A percentile compares a stretch with the other conserved stretches of the same genome.
Evolutionary conservation across 2,888 invertebrate species (phyloP).

Genomic region (Andrena fulva): DNA sequence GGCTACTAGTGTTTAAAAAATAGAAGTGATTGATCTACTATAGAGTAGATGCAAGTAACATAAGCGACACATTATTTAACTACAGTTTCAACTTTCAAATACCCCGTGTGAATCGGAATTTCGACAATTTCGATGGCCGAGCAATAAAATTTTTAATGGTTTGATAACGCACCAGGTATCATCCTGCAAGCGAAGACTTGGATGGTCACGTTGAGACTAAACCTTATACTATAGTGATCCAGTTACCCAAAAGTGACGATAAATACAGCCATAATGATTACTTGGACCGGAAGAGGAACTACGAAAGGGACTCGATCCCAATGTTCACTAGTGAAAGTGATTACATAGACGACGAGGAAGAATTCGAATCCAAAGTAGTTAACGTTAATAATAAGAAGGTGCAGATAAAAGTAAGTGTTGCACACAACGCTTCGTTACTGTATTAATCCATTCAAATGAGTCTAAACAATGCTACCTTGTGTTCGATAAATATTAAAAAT

Average conservation of each 20-base stretch:
- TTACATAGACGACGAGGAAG: constrained; percentile 63
- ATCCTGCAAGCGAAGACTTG: constrained; percentile 15
- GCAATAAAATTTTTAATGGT: neutral
- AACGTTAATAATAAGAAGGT: constrained; percentile 65
- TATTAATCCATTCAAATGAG: no score
- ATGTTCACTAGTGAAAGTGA: constrained; percentile 61
- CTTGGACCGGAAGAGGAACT: constrained; percentile 45
- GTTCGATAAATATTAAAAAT: no score
- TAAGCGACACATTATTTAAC: no score
- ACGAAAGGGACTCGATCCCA: constrained; percentile 47
- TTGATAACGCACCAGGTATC: constrained; percentile 16
- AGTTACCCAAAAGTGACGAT: constrained; percentile 71
- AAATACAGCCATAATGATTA: constrained; percentile 45
- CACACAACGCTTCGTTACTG: neutral
- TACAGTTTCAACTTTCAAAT: no score
- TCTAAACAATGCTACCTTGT: no score
- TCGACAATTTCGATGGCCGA: no score
- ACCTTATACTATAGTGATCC: constrained; percentile 77
- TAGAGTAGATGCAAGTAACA: no score
- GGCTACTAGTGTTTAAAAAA: no score
- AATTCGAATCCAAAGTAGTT: constrained; percentile 60
- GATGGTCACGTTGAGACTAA: constrained; percentile 50
- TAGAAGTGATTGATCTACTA: no score
- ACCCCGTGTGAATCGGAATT: no score
- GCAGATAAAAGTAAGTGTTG: constrained; percentile 67